phyloP scores from a whole-genome alignment of 2,888 invertebrate genomes.

The Ophion obscuratus region DNA sequence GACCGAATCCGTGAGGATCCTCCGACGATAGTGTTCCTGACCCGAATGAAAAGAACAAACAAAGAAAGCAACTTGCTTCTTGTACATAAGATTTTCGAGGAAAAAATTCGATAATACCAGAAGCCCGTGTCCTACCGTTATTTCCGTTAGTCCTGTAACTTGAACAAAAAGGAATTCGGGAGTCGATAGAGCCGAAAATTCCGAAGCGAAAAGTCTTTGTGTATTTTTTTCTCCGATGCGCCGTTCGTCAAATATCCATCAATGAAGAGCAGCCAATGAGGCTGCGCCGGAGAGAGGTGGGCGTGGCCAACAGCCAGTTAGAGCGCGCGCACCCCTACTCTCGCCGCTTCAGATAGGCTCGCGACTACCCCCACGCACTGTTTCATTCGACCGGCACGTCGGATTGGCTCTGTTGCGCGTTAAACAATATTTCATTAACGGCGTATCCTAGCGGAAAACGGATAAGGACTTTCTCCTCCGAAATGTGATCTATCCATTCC shows the following conservation, averaged over 20 bases:
- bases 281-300: not conserved
- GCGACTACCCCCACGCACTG: not conserved
- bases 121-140: too few relatives aligned
- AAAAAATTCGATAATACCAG: constrained; percentile 11
- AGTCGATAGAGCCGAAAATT: not conserved
- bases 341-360: not conserved
- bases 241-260: not conserved
- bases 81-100: constrained; percentile 20
- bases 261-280: not conserved
- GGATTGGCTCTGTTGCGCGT: not conserved
- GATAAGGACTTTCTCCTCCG: not conserved
- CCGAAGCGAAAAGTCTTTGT: not conserved
- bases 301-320: too few relatives aligned
- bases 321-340: too few relatives aligned
- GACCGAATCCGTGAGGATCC: not conserved
- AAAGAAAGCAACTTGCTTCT: constrained; percentile 2
- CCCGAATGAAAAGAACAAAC: constrained; percentile 11
- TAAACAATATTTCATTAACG: not conserved
- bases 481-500: not conserved
- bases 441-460: not conserved
- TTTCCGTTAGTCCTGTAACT: not conserved
- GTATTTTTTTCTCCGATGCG: not conserved
- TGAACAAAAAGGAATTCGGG: not conserved
- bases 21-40: constrained; percentile 13
- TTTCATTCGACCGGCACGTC: not conserved